These are phyloP conservation scores for Conus betulinus DNA, from an alignment of 1,140 invertebrate genomes.

Conservation along the genomic window DNA sequence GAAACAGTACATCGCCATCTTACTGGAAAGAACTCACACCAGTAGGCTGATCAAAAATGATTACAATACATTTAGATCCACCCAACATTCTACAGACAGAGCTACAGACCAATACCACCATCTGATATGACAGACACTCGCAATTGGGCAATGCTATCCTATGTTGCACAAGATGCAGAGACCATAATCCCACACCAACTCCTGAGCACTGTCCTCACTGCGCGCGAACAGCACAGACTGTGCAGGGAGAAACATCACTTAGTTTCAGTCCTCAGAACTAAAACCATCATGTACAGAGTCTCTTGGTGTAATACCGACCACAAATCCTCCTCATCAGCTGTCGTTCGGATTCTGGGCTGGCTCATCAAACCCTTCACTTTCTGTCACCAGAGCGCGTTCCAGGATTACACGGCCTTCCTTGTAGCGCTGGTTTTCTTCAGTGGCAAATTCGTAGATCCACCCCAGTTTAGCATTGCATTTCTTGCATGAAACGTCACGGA, in stretches of 20 bases:
- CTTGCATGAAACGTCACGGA: conserved; percentile 97
- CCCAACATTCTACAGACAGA: background rate
- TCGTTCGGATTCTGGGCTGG: conserved; percentile 54
- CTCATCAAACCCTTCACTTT: conserved; percentile 74
- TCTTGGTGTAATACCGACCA: background rate
- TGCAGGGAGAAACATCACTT: background rate
- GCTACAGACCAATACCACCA: background rate
- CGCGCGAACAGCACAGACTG: background rate
- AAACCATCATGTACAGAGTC: conserved; percentile 12
- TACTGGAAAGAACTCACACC: background rate
- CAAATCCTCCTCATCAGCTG: conserved; percentile 50
- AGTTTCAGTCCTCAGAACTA: conserved; percentile 18
- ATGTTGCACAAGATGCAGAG: background rate
- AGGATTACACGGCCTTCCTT: conserved; percentile 96
- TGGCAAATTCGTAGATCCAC: conserved; percentile 84
- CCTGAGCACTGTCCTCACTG: background rate
- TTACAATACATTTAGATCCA: background rate
- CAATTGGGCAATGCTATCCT: background rate
- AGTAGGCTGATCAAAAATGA: background rate
- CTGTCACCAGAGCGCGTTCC: conserved; percentile 74
- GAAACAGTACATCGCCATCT: background rate
- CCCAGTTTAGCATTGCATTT: conserved; percentile 87
- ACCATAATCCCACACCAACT: background rate
- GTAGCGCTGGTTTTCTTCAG: conserved; percentile 97
- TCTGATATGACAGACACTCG: background rate